A percentile compares a stretch with the other conserved stretches of the same genome.
Conservation (phyloP, 2,113 vertebrate genomes). For the Gadus chalcogrammus region DNA sequence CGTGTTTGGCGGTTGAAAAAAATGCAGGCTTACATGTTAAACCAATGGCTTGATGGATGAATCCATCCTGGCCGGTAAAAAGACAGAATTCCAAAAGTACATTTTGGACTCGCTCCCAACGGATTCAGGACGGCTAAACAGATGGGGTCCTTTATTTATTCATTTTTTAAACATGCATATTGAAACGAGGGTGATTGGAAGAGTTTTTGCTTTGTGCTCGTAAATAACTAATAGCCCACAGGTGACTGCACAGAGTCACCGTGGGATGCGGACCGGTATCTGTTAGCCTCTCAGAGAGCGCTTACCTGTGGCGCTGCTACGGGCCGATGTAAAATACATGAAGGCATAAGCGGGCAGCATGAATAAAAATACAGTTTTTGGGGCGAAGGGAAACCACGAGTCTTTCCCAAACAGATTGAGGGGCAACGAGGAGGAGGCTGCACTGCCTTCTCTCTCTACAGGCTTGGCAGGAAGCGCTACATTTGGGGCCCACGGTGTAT, state of each 20-base stretch:
- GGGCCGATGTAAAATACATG: constrained; percentile 47
- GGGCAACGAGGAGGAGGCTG: neutral
- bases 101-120: too few species aligned
- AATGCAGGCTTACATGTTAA: too few species aligned
- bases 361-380: constrained; percentile 46
- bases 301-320: too few species aligned
- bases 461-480: constrained; percentile 37
- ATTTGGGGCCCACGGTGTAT: constrained; percentile 27
- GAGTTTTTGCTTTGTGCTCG: constrained; percentile 16
- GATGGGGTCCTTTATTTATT: neutral
- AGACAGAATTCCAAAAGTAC: too few species aligned
- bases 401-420: constrained; percentile 21
- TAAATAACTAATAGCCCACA: constrained; percentile 39
- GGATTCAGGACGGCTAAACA: too few species aligned
- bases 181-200: constrained; percentile 27
- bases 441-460: constrained; percentile 1
- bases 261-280: constrained; percentile 24
- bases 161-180: constrained; percentile 20
- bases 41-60: too few species aligned
- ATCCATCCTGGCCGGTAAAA: too few species aligned
- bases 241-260: constrained; percentile 31
- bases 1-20: too few species aligned
- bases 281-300: neutral
- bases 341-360: constrained; percentile 35
- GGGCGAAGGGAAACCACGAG: constrained; percentile 17